A percentile compares a stretch with the other conserved stretches of the same genome.
Evolutionary conservation across 2,888 invertebrate species (phyloP).

Genomic region (Pardosa pseudoannulata): DNA sequence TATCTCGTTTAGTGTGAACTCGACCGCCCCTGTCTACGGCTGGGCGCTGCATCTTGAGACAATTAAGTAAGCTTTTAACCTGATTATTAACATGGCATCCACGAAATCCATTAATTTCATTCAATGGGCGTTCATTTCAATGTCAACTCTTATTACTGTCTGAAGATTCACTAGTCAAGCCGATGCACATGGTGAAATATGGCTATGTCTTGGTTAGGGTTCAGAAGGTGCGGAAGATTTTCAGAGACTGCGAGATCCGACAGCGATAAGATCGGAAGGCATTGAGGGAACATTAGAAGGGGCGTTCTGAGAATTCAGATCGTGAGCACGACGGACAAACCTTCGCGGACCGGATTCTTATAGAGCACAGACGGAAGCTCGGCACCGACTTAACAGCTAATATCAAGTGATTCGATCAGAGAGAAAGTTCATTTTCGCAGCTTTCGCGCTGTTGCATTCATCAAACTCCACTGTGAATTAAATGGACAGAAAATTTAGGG

Average conservation of each 20-base stretch:
- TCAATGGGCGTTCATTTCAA: conserved; percentile 17
- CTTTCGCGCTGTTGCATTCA: too few species aligned
- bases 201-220: background rate
- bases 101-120: conserved; percentile 2
- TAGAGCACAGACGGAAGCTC: background rate
- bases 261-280: background rate
- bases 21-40: background rate
- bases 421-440: too few species aligned
- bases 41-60: background rate
- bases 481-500: too few species aligned
- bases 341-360: background rate
- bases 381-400: background rate
- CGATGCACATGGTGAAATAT: background rate
- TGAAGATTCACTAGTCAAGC: background rate
- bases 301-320: conserved; percentile 1
- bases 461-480: too few species aligned
- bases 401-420: too few species aligned
- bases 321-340: background rate
- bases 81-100: conserved; percentile 14
- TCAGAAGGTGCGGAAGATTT: background rate
- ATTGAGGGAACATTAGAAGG: background rate
- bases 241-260: conserved; percentile 5
- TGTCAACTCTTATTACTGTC: conserved; percentile 11
- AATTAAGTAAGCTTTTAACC: background rate
- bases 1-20: background rate